These are phyloP conservation scores for Yoshiicerus persimilis DNA, from an alignment of 1,140 invertebrate species.

Conservation along the genomic window DNA sequence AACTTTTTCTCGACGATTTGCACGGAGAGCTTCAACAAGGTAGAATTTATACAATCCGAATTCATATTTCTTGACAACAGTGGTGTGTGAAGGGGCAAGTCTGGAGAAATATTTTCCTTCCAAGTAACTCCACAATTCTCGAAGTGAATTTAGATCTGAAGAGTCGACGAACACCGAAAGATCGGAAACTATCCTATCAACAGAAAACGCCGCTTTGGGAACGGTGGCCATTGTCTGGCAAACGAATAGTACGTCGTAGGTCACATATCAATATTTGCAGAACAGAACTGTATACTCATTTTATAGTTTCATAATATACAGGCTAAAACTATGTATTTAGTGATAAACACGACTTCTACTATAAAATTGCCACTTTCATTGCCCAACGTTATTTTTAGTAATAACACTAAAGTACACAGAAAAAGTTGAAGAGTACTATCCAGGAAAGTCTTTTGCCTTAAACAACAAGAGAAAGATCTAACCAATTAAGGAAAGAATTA, in stretches of 20 bases:
- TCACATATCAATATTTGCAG: neutral
- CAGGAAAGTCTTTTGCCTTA: too few relatives aligned
- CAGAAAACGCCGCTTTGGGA: conserved; percentile 31
- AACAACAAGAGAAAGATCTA: too few relatives aligned
- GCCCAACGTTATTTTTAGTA: too few relatives aligned
- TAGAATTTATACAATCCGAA: conserved; percentile 50
- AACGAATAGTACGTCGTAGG: neutral
- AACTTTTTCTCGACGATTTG: conserved; percentile 44
- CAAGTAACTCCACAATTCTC: conserved; percentile 48
- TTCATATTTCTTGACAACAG: conserved; percentile 49
- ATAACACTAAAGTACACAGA: too few relatives aligned
- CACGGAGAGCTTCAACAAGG: conserved; percentile 44
- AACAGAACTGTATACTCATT: too few relatives aligned
- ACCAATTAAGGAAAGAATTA: too few relatives aligned
- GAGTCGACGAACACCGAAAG: conserved; percentile 48
- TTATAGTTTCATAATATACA: neutral
- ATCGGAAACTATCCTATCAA: conserved; percentile 47
- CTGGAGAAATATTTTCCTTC: conserved; percentile 49
- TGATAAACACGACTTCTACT: too few relatives aligned
- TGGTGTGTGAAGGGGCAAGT: conserved; percentile 41
- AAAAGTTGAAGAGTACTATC: too few relatives aligned
- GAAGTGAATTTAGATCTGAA: conserved; percentile 46
- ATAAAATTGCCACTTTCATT: too few relatives aligned
- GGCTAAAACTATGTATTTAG: too few relatives aligned
- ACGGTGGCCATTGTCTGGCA: neutral